phyloP scores from a whole-genome alignment of 1,140 invertebrate genomes.

The Saccostrea cuccullata region DNA sequence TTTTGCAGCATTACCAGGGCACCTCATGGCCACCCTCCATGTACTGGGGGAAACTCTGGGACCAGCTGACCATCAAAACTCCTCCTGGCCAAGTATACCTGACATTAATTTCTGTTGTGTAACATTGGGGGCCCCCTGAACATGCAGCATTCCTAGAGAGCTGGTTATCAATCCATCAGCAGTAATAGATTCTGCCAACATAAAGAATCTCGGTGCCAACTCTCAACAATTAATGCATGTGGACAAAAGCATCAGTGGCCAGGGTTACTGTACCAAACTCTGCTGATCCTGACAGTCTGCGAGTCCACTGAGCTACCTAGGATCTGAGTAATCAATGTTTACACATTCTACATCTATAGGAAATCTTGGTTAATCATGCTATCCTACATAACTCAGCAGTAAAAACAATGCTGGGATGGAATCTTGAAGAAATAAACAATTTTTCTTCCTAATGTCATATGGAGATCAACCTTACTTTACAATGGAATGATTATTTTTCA shows the following conservation, averaged over 20 bases:
- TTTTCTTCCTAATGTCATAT: background rate
- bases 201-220: background rate
- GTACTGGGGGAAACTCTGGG: too few relatives aligned
- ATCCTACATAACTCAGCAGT: background rate
- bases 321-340: slow-evolving; percentile 11
- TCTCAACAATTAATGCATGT: background rate
- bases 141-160: slow-evolving; percentile 10
- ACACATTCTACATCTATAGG: background rate
- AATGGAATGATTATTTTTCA: background rate
- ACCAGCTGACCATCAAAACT: background rate
- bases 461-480: background rate
- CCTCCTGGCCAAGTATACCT: background rate
- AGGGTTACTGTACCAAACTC: background rate
- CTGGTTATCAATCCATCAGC: slow-evolving; percentile 16
- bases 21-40: too few relatives aligned
- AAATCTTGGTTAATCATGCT: slow-evolving; percentile 1
- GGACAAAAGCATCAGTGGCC: background rate
- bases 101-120: slow-evolving; percentile 10
- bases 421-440: background rate
- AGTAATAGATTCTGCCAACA: slow-evolving; percentile 24
- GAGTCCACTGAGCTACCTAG: background rate
- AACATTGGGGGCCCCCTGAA: background rate
- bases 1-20: background rate
- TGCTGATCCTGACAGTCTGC: background rate
- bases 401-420: background rate